Percentiles rank a stretch among this genome's conserved stretches.
phyloP scores from a whole-genome alignment of 2,888 invertebrate species.

The Lasioglossum leucozonium region DNA sequence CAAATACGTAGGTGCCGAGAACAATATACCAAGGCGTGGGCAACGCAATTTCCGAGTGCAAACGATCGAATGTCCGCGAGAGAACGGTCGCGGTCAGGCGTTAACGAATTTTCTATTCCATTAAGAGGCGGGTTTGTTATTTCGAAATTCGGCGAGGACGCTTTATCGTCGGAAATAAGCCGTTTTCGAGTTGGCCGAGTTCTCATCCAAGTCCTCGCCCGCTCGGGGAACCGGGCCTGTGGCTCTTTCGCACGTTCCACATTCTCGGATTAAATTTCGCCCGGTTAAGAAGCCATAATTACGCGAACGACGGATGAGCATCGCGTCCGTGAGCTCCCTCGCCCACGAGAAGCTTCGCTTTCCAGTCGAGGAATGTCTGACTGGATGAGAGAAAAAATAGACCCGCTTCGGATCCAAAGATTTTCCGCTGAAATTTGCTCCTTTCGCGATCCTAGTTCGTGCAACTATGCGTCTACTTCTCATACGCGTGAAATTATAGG shows the following conservation, averaged over 20 bases:
- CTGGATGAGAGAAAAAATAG: background rate
- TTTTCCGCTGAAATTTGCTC: background rate
- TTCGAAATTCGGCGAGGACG: slow-evolving; percentile 8
- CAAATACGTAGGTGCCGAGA: background rate
- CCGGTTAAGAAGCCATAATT: slow-evolving; percentile 27
- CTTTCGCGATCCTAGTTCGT: too few species aligned
- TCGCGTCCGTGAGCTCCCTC: background rate
- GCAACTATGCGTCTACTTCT: too few species aligned
- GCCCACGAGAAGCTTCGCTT: background rate
- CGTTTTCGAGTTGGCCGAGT: background rate
- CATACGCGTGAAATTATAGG: too few species aligned
- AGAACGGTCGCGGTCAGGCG: background rate
- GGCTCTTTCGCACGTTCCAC: slow-evolving; percentile 5
- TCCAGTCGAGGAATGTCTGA: background rate
- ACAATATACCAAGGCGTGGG: background rate
- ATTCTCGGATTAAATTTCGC: slow-evolving; percentile 35
- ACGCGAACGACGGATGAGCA: background rate
- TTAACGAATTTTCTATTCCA: slow-evolving; percentile 5
- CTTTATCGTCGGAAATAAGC: background rate
- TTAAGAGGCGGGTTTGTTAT: background rate
- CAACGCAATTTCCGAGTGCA: slow-evolving; percentile 5
- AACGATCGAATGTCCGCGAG: background rate
- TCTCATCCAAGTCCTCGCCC: background rate
- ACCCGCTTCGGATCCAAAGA: background rate
- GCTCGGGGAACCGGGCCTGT: background rate